Conservation (phyloP, 2,888 invertebrate genomes). For the Hirtodrosophila duncani region DNA sequence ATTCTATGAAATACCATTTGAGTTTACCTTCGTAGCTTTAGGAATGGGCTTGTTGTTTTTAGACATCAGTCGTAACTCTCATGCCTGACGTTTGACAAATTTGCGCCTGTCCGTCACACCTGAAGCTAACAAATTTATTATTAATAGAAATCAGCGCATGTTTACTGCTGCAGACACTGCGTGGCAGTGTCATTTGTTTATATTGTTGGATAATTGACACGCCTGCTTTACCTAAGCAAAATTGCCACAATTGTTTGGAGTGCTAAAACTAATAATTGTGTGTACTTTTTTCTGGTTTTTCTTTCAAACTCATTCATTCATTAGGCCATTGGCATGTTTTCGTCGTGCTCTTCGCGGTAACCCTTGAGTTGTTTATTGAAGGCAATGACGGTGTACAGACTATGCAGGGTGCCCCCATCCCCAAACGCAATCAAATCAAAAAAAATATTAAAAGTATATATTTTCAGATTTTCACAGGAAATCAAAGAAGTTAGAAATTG, state of each 20-base stretch:
- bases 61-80: slow-evolving; percentile 19
- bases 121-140: slow-evolving; percentile 52
- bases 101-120: slow-evolving; percentile 36
- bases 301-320: slow-evolving; percentile 30
- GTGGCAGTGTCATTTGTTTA: slow-evolving; percentile 57
- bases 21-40: too few species aligned
- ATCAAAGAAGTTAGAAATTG: too few species aligned
- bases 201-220: slow-evolving; percentile 69
- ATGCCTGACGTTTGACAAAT: slow-evolving; percentile 37
- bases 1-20: too few species aligned
- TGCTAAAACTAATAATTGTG: slow-evolving; percentile 62
- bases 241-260: slow-evolving; percentile 67
- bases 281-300: slow-evolving; percentile 32
- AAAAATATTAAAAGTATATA: slow-evolving; percentile 10
- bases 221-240: slow-evolving; percentile 55
- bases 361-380: slow-evolving; percentile 30
- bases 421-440: slow-evolving; percentile 13
- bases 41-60: slow-evolving; percentile 9
- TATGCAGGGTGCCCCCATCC: slow-evolving; percentile 1
- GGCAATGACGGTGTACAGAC: slow-evolving; percentile 42
- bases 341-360: slow-evolving; percentile 40
- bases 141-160: slow-evolving; percentile 27
- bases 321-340: slow-evolving; percentile 40
- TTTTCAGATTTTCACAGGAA: too few species aligned
- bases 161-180: slow-evolving; percentile 5